Evolutionary conservation across 2,113 vertebrate species (phyloP).

Genomic region (Condylura cristata): DNA sequence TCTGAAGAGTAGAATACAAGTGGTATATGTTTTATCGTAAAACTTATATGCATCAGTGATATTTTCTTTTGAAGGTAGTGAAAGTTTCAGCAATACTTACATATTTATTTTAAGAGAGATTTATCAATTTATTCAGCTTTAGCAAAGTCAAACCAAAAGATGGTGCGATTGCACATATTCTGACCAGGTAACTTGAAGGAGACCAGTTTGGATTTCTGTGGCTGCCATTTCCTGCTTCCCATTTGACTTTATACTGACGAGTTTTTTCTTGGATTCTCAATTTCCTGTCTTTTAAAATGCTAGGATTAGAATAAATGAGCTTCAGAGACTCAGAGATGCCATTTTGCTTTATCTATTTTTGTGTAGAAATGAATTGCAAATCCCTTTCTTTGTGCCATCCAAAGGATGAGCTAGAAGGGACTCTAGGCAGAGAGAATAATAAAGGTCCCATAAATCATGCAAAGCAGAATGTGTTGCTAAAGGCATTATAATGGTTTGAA

Average conservation of each 20-base stretch:
- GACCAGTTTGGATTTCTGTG: neutral
- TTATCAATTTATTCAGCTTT: slow-evolving; percentile 18
- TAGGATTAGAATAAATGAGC: neutral
- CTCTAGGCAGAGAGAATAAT: neutral
- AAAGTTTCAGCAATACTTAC: slow-evolving; percentile 20
- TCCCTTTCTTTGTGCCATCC: neutral
- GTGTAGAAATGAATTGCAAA: neutral
- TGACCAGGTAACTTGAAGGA: neutral
- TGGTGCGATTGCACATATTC: neutral
- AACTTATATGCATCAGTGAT: neutral
- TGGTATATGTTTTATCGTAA: neutral
- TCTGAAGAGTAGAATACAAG: neutral
- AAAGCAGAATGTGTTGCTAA: neutral
- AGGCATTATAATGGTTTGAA: neutral
- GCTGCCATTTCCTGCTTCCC: neutral
- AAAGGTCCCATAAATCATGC: neutral
- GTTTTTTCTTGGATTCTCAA: neutral
- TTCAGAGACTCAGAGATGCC: neutral
- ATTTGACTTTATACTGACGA: neutral
- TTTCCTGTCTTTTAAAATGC: neutral
- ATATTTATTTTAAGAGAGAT: slow-evolving; percentile 35
- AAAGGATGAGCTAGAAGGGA: neutral
- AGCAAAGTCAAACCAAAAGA: neutral
- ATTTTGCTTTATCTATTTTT: neutral
- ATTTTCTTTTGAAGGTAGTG: neutral